Percentiles rank a stretch among this genome's conserved stretches.
phyloP scores from a whole-genome alignment of 2,888 invertebrate genomes.

The Nomada ruficornis region DNA sequence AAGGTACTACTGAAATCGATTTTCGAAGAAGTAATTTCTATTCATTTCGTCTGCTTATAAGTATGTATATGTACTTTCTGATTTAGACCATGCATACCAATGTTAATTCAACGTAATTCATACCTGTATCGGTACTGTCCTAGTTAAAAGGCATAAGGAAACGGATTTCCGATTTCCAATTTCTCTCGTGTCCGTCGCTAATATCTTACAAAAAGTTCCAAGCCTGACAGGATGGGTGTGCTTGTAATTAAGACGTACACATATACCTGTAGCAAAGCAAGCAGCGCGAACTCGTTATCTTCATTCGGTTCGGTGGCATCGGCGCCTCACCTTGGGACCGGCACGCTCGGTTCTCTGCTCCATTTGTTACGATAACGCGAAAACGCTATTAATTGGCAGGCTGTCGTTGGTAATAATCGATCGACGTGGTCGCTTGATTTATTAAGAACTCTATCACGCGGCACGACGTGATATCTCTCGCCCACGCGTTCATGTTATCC shows the following conservation, averaged over 20 bases:
- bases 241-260: slow-evolving; percentile 37
- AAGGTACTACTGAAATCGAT: too few species aligned
- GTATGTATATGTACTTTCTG: too few species aligned
- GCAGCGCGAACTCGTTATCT: slow-evolving; percentile 33
- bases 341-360: slow-evolving; percentile 41
- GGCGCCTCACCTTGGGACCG: slow-evolving; percentile 43
- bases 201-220: not conserved
- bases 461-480: slow-evolving; percentile 49
- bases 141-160: not conserved
- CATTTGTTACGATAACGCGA: slow-evolving; percentile 60
- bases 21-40: too few species aligned
- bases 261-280: slow-evolving; percentile 18
- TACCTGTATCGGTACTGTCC: not conserved
- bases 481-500: slow-evolving; percentile 47
- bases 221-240: not conserved
- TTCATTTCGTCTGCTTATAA: too few species aligned
- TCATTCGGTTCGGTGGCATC: slow-evolving; percentile 31
- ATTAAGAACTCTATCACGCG: slow-evolving; percentile 38
- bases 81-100: too few species aligned
- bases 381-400: slow-evolving; percentile 57
- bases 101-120: not conserved
- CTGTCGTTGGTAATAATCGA: slow-evolving; percentile 55
- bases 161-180: slow-evolving; percentile 9
- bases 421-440: slow-evolving; percentile 51
- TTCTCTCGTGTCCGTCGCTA: not conserved